These are phyloP conservation scores for Rhopalosiphum maidis DNA, from an alignment of 1,140 invertebrate species.

Conservation along the genomic window DNA sequence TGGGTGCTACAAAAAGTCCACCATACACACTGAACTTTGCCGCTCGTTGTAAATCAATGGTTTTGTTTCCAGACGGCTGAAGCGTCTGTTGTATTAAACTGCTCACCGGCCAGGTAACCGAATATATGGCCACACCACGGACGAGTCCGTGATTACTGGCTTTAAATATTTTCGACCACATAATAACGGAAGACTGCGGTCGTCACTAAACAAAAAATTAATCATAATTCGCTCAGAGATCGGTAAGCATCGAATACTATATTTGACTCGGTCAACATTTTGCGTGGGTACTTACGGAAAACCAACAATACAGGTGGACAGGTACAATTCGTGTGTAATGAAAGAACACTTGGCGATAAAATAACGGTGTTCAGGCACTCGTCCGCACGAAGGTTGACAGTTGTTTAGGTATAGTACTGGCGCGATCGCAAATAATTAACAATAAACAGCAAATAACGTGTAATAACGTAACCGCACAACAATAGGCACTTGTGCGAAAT, in stretches of 20 bases:
- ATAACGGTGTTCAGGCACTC: background rate
- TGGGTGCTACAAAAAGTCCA: constrained; percentile 73
- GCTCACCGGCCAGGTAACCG: constrained; percentile 72
- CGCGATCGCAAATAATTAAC: background rate
- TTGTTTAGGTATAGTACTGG: too few relatives aligned
- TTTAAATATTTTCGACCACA: constrained; percentile 52
- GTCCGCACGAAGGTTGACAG: background rate
- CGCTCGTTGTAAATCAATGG: constrained; percentile 64
- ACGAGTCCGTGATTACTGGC: constrained; percentile 62
- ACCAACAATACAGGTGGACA: background rate
- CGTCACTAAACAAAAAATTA: background rate
- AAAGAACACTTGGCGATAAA: background rate
- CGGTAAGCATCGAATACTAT: background rate
- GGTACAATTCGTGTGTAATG: background rate
- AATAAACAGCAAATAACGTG: too few relatives aligned
- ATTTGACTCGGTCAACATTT: background rate
- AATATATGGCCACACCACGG: constrained; percentile 73
- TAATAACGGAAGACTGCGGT: background rate
- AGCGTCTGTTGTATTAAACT: constrained; percentile 69
- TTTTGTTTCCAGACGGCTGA: constrained; percentile 49
- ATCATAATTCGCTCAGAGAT: background rate
- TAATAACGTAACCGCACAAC: too few relatives aligned
- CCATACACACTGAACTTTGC: constrained; percentile 74
- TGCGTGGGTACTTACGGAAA: background rate
- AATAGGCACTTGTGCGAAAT: background rate